phyloP scores from a whole-genome alignment of 2,888 invertebrate genomes.

The Cotesia congregata region DNA sequence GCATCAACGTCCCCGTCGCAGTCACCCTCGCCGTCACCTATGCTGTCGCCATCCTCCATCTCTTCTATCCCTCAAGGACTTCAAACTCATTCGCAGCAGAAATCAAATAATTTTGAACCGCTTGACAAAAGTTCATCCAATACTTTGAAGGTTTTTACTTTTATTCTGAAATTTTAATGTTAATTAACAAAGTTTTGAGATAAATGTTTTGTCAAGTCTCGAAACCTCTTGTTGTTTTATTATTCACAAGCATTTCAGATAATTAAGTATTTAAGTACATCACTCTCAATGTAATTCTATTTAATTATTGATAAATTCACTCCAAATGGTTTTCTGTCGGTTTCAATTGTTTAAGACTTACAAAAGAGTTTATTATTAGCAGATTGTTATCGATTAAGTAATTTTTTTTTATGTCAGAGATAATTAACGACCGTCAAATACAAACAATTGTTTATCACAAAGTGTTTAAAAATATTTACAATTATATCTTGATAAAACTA shows the following conservation, averaged over 20 bases:
- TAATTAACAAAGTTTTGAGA: not conserved
- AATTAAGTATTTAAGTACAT: not conserved
- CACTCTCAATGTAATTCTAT: not conserved
- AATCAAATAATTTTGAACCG: conserved; percentile 65
- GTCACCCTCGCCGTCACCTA: conserved; percentile 22
- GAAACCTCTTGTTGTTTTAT: not conserved
- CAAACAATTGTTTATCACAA: not conserved
- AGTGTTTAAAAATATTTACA: not conserved
- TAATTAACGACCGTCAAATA: not conserved
- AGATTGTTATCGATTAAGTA: not conserved
- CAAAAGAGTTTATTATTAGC: not conserved
- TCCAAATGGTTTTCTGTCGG: not conserved
- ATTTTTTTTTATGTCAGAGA: not conserved
- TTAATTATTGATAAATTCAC: not conserved
- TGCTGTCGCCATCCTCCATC: conserved; percentile 27
- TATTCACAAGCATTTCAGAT: not conserved
- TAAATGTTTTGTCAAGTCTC: not conserved
- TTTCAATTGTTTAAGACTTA: not conserved
- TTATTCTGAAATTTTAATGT: not conserved
- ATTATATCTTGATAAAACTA: not conserved
- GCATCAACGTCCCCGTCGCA: conserved; percentile 25
- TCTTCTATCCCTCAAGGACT: conserved; percentile 14
- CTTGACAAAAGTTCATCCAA: conserved; percentile 68
- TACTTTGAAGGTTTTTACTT: conserved; percentile 65
- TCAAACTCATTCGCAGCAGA: conserved; percentile 52